Conservation (phyloP, 2,113 vertebrate species). For the Ceyx melanurus region DNA sequence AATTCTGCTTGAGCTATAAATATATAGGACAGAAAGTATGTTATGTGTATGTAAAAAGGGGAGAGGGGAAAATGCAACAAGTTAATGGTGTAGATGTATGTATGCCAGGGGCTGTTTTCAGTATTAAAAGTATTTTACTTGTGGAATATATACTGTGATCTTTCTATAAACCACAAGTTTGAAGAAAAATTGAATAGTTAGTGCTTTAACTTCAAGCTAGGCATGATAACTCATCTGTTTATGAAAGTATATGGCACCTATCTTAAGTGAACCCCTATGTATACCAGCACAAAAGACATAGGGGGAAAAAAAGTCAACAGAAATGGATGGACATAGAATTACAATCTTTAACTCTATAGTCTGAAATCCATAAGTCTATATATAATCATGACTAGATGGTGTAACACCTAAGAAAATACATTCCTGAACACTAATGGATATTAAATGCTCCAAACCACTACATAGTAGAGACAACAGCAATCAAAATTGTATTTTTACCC, state of each 20-base stretch:
- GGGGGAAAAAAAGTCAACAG: neutral
- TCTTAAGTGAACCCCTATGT: neutral
- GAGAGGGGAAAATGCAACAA: neutral
- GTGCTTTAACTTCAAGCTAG: neutral
- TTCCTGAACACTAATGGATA: slow-evolving; percentile 56
- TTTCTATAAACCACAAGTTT: neutral
- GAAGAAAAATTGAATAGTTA: neutral
- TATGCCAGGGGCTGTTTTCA: neutral
- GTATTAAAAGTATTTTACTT: neutral
- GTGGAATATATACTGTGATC: neutral
- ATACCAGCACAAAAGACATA: neutral
- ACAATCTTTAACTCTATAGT: neutral
- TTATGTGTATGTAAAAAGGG: neutral
- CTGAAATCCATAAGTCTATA: neutral
- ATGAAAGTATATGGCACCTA: neutral
- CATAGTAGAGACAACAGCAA: slow-evolving; percentile 68
- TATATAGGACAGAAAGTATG: neutral
- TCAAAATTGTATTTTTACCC: slow-evolving; percentile 71
- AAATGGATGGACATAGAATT: neutral
- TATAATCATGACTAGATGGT: neutral
- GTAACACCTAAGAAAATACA: slow-evolving; percentile 42
- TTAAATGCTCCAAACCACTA: slow-evolving; percentile 63
- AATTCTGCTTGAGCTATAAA: neutral
- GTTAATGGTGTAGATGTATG: neutral
- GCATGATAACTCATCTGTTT: neutral